Evolutionary conservation across 2,888 invertebrate genomes (phyloP).

Genomic region (Lapara coniferarum): DNA sequence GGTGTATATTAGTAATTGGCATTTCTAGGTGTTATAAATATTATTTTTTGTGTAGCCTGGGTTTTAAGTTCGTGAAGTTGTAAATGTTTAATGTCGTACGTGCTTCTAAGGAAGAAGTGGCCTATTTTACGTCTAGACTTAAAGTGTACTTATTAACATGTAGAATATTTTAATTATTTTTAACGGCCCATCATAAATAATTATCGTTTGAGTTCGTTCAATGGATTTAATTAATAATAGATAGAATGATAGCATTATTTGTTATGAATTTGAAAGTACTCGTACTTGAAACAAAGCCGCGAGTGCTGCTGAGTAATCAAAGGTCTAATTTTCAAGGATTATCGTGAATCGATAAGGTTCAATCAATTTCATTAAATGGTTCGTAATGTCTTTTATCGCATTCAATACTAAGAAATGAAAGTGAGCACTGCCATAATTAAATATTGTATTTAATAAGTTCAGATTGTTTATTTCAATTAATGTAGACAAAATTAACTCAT

Average conservation of each 20-base stretch:
- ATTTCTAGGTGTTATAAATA: too few species aligned
- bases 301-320: conserved; percentile 1
- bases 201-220: too few species aligned
- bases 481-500: too few species aligned
- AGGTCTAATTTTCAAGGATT: conserved; percentile 13
- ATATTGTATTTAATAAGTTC: neutral
- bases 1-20: too few species aligned
- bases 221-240: neutral
- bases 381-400: conserved; percentile 2
- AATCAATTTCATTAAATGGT: neutral
- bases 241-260: neutral
- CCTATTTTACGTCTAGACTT: too few species aligned
- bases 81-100: neutral
- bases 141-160: too few species aligned
- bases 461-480: too few species aligned
- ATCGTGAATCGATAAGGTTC: conserved; percentile 13
- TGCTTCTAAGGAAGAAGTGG: too few species aligned
- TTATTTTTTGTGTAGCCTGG: too few species aligned
- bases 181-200: too few species aligned
- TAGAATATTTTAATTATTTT: too few species aligned
- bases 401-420: conserved; percentile 2
- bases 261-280: conserved; percentile 17
- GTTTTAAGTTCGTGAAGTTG: too few species aligned
- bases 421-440: neutral
- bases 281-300: conserved; percentile 1